phyloP scores from a whole-genome alignment of 1,140 invertebrate species.

The Frieseomelitta varia region DNA sequence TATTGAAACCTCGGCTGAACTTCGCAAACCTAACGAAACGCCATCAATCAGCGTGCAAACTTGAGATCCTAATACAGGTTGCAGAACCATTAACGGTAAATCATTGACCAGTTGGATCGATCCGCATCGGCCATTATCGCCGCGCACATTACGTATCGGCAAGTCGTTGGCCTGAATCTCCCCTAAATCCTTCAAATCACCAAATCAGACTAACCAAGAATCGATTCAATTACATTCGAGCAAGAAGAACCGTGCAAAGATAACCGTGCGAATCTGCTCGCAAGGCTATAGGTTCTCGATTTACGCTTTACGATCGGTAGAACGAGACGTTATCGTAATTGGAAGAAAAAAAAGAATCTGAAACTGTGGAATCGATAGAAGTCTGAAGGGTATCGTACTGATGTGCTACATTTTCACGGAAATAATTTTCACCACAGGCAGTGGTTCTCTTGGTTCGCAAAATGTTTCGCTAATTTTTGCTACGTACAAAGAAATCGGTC shows the following conservation, averaged over 20 bases:
- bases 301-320: background rate
- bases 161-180: constrained; percentile 35
- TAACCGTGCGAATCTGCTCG: background rate
- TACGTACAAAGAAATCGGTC: too few relatives aligned
- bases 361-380: background rate
- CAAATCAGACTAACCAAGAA: background rate
- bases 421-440: too few relatives aligned
- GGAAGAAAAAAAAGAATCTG: background rate
- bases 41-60: constrained; percentile 60
- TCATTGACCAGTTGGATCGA: constrained; percentile 40
- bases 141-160: constrained; percentile 20
- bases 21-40: constrained; percentile 49
- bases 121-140: constrained; percentile 55
- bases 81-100: constrained; percentile 50
- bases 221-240: background rate
- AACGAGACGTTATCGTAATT: background rate
- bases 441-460: background rate
- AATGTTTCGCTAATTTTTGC: too few relatives aligned
- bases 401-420: too few relatives aligned
- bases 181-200: constrained; percentile 47
- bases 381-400: too few relatives aligned
- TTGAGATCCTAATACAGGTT: constrained; percentile 42
- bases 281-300: background rate
- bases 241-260: background rate
- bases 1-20: too few relatives aligned